A percentile compares a stretch with the other conserved stretches of the same genome.
Evolutionary conservation across 1,140 invertebrate genomes (phyloP).

Genomic region (Listronotus bonariensis): DNA sequence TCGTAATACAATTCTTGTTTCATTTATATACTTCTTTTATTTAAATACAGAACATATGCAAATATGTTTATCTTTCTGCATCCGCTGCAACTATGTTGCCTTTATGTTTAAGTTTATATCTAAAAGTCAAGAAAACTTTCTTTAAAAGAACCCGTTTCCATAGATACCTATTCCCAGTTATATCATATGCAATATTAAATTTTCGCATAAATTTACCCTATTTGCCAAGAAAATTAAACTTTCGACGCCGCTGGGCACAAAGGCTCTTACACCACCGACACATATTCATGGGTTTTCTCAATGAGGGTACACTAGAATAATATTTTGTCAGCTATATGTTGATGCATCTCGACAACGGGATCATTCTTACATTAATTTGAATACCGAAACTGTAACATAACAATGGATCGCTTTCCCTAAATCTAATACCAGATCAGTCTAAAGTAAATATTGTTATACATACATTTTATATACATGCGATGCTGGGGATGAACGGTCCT

Average conservation of each 20-base stretch:
- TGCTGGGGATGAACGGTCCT: conserved; percentile 2
- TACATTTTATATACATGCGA: conserved; percentile 20
- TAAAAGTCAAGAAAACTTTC: no score
- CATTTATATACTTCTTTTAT: no score
- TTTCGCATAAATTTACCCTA: conserved; percentile 8
- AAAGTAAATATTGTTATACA: conserved; percentile 19
- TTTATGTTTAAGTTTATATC: no score
- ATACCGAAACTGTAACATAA: background rate
- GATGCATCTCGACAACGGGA: conserved; percentile 6
- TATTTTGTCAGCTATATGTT: conserved; percentile 15
- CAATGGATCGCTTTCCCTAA: background rate
- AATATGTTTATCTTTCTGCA: no score
- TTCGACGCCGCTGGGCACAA: conserved; percentile 4
- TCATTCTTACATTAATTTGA: conserved; percentile 12
- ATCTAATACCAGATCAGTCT: conserved; percentile 1
- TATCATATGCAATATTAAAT: conserved; percentile 3
- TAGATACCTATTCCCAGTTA: no score
- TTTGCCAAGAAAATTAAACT: background rate
- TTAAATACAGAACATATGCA: no score
- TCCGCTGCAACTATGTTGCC: no score
- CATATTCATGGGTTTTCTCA: conserved; percentile 18
- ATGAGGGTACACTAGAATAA: conserved; percentile 10
- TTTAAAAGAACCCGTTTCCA: no score
- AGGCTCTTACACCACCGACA: conserved; percentile 9
- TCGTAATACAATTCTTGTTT: no score